Conservation (phyloP, 2,888 invertebrate species). For the Coelinius sp. region DNA sequence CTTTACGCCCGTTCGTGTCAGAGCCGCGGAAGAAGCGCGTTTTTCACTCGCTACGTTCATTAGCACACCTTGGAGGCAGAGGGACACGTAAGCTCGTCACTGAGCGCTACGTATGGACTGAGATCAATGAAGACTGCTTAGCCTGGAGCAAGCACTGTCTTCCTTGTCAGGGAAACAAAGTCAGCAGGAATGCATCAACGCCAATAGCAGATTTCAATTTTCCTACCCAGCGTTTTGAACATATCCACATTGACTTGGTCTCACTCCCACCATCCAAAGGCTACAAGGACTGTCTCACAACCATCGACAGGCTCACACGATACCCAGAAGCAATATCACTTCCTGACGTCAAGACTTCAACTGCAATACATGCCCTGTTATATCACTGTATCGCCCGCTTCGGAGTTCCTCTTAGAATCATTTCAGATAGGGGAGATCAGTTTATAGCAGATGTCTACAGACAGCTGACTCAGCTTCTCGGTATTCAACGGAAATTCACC, state of each 20-base stretch:
- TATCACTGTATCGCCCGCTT: constrained; percentile 24
- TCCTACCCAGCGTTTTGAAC: constrained; percentile 54
- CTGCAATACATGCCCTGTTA: constrained; percentile 22
- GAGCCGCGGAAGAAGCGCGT: background rate
- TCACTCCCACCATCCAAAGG: constrained; percentile 55
- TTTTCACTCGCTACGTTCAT: background rate
- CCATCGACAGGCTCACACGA: constrained; percentile 54
- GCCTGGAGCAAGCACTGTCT: constrained; percentile 58
- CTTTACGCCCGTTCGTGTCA: background rate
- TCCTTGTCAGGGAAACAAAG: constrained; percentile 58
- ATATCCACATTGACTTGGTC: constrained; percentile 62
- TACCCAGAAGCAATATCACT: constrained; percentile 53
- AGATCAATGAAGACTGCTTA: constrained; percentile 52
- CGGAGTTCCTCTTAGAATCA: too few relatives aligned
- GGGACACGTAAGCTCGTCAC: background rate
- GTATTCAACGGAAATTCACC: constrained; percentile 40
- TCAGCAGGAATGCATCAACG: constrained; percentile 50
- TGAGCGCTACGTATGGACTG: constrained; percentile 54
- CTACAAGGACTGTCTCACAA: constrained; percentile 61
- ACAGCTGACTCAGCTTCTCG: background rate
- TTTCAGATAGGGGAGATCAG: constrained; percentile 26
- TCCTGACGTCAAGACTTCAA: constrained; percentile 38
- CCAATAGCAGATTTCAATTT: constrained; percentile 46
- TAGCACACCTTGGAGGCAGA: background rate
- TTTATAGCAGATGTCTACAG: constrained; percentile 9